Evolutionary conservation across 2,113 vertebrate genomes (phyloP).

Genomic region (Lynx canadensis): DNA sequence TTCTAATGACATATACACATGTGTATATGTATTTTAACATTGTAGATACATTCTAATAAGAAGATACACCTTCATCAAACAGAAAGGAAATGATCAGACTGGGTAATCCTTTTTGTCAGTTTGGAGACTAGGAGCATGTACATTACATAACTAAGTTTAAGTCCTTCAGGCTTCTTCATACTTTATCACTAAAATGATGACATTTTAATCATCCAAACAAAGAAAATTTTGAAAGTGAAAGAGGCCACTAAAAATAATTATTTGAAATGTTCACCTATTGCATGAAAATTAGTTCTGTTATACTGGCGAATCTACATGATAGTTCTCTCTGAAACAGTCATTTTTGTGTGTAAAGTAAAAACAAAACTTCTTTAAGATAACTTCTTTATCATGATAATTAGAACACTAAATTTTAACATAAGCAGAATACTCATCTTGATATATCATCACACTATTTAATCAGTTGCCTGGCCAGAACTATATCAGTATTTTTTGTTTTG

Average conservation of each 20-base stretch:
- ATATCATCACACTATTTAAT: not conserved
- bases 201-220: not conserved
- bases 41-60: not conserved
- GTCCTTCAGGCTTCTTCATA: not conserved
- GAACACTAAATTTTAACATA: not conserved
- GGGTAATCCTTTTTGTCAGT: not conserved
- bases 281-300: not conserved
- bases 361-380: not conserved
- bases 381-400: not conserved
- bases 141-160: not conserved
- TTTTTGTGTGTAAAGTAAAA: not conserved
- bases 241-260: not conserved
- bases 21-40: not conserved
- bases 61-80: not conserved
- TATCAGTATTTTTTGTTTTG: not conserved
- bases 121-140: not conserved
- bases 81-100: not conserved
- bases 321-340: not conserved
- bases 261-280: not conserved
- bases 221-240: not conserved
- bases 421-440: not conserved
- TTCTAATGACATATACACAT: not conserved
- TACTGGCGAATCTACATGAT: not conserved
- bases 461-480: not conserved
- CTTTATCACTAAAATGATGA: not conserved